Base-by-base conservation (phyloP, 1,140 invertebrate genomes). In the Rhynchophorus ferrugineus region DNA sequence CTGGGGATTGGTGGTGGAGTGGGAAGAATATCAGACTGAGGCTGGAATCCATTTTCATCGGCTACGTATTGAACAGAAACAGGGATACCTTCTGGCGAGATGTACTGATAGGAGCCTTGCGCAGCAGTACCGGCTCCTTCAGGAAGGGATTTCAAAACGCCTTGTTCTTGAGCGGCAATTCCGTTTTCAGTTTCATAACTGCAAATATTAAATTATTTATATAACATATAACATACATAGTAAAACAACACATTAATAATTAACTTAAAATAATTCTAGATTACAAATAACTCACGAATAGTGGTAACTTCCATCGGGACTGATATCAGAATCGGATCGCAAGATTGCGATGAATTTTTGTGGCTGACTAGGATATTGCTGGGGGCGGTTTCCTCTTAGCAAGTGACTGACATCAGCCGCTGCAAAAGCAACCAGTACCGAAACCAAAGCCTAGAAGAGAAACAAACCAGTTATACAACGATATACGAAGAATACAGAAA, bases 1-100 rank as follows among this genome's bases (percentile, higher is more conserved):
- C n/a, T n/a, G n/a, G n/a, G n/a, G n/a, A 70, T 64, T 20, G 80
- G 79, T 1, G 80, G 79, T 7, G 82, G 78, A 1, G 76, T 78
- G 6, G 69, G 75, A 7, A 77, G 57, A 44, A 74, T 71, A 22
- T n/a, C n/a, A n/a, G n/a, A n/a, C n/a, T n/a, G n/a, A n/a, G n/a
- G n/a, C n/a, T n/a, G n/a, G n/a, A n/a, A n/a, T n/a, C n/a, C n/a
- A n/a, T n/a, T n/a, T n/a, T n/a, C n/a, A n/a, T n/a, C n/a, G n/a
- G n/a, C n/a, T 72, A 68, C 67, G 65, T 79, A 81, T 1, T 54
- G 61, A n/a, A 74, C 44, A 2, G 64, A 63, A 34, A 76, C 65
- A 14, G 64, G 64, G 18, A 71, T 63, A 19, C 77, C 77, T 19
- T 78, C 73, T 6, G 75, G 70, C 21, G 70, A 65, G 0, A 69